These are phyloP conservation scores for Caradrina kadenii DNA, from an alignment of 2,888 invertebrate genomes.

Conservation along the genomic window DNA sequence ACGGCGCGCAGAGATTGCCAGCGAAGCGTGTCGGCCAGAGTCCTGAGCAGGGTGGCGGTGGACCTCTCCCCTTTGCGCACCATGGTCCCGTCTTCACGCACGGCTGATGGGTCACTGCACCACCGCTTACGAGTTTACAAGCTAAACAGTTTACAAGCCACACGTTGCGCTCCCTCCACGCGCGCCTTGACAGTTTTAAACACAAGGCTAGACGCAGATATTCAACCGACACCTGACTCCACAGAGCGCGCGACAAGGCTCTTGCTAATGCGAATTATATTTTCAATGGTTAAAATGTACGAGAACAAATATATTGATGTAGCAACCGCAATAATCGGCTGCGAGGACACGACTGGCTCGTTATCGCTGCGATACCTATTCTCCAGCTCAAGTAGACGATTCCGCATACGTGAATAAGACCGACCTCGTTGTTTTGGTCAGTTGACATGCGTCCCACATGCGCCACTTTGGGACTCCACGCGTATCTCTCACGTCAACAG, in stretches of 20 bases:
- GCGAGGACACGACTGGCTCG: conserved; percentile 88
- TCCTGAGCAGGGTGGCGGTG: conserved; percentile 84
- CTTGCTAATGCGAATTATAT: conserved; percentile 69
- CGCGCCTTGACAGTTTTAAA: conserved; percentile 78
- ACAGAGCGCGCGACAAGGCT: conserved; percentile 64
- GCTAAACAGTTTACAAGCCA: conserved; percentile 70
- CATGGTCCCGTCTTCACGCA: conserved; percentile 88
- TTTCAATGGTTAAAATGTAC: conserved; percentile 66
- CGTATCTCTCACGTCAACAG: conserved; percentile 72
- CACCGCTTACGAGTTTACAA: conserved; percentile 73
- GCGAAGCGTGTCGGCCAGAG: conserved; percentile 86
- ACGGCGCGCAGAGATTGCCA: conserved; percentile 83
- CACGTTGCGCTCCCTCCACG: conserved; percentile 65
- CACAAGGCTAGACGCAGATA: conserved; percentile 71
- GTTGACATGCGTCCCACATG: conserved; percentile 84
- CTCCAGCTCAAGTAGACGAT: conserved; percentile 81
- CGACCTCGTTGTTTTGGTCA: conserved; percentile 84
- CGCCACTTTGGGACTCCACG: conserved; percentile 70
- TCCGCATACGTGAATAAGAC: conserved; percentile 81
- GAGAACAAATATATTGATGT: conserved; percentile 76
- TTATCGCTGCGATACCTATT: conserved; percentile 87
- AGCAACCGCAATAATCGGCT: conserved; percentile 88
- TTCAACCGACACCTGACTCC: conserved; percentile 63
- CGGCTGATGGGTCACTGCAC: conserved; percentile 88
- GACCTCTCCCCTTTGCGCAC: conserved; percentile 87